Evolutionary conservation across 2,888 invertebrate species (phyloP), one percentile per base, ranked within the genome.

Genomic region (Eutolmus rufibarbis): DNA sequence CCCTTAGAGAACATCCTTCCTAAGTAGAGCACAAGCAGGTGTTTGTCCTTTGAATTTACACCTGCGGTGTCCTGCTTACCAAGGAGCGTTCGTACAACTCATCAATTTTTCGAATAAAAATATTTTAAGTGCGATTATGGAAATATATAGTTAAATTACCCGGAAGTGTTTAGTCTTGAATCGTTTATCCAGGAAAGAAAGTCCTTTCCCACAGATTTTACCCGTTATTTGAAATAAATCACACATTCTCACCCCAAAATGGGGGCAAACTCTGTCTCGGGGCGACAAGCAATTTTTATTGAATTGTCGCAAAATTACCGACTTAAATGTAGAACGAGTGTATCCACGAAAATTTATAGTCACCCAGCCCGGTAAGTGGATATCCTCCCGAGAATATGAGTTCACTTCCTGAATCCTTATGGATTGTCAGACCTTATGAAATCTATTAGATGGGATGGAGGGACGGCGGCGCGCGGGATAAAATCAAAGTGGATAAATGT

Each of bases 401-500:
- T 56, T 66, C 14, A 57, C 66, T 82, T 74, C 85, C 85, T 74
- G 43, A 43, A 74, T 43, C 85, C 85, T 31, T 46, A 34, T 74
- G 14, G 40, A 28, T 74, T 74, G 43, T 46, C 82, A 66, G 40
- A 82, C 74, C 46, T 85, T 43, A 85, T 84, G 85, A 85, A 85
- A 85, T 85, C 85, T 85, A 85, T 85, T 85, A 85, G 74, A 74
- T 40, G 40, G 74, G 85, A 74, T 16, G 74, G 74, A 46, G 74
- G 19, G 57, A 16, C 51, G 51, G 51, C 51, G 40, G 40, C 37
- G 56, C 66, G 87, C 37, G 56, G 76, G 87, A 88, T 88, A 88
- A 88, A 87, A 88, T 87, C 88, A 88, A 88, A 88, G 86, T 88
- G 88, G 88, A 88, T 88, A 88, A 88, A 88, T 88, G 77, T 88